phyloP scores from a whole-genome alignment of 2,888 invertebrate genomes.

The Cheilosia grossa region DNA sequence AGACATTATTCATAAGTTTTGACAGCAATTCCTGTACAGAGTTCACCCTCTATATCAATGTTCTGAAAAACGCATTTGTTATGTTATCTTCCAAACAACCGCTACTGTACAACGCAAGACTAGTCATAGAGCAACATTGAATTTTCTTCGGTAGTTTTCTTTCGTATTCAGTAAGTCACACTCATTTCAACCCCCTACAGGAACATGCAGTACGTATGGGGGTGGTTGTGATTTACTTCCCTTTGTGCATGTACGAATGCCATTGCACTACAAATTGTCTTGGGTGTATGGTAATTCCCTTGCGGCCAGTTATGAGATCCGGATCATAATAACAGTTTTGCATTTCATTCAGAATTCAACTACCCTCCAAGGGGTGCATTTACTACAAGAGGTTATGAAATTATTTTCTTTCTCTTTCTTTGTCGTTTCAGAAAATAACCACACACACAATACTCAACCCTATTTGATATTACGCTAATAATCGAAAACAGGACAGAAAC shows the following conservation, averaged over 20 bases:
- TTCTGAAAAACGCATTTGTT: constrained; percentile 12
- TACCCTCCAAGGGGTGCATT: constrained; percentile 37
- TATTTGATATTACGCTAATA: constrained; percentile 72
- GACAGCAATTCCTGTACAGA: background rate
- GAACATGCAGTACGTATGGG: constrained; percentile 15
- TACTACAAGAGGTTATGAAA: constrained; percentile 15
- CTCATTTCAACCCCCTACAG: constrained; percentile 50
- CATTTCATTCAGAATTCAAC: constrained; percentile 65
- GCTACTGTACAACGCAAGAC: constrained; percentile 30
- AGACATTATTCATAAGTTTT: too few species aligned
- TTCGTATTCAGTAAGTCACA: constrained; percentile 15
- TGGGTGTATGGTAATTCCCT: constrained; percentile 67
- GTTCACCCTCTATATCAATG: background rate
- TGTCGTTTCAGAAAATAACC: constrained; percentile 34
- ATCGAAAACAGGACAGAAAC: constrained; percentile 46
- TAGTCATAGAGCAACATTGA: constrained; percentile 54
- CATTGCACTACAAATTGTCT: constrained; percentile 58
- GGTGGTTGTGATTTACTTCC: constrained; percentile 63
- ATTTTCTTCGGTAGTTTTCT: constrained; percentile 18
- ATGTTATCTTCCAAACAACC: constrained; percentile 1
- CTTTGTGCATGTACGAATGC: constrained; percentile 70
- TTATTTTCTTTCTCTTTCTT: constrained; percentile 13
- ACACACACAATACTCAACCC: constrained; percentile 38
- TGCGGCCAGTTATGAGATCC: constrained; percentile 61
- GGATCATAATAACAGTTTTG: constrained; percentile 70